Conservation (phyloP, 2,113 vertebrate species). For the Glaucidium brasilianum region DNA sequence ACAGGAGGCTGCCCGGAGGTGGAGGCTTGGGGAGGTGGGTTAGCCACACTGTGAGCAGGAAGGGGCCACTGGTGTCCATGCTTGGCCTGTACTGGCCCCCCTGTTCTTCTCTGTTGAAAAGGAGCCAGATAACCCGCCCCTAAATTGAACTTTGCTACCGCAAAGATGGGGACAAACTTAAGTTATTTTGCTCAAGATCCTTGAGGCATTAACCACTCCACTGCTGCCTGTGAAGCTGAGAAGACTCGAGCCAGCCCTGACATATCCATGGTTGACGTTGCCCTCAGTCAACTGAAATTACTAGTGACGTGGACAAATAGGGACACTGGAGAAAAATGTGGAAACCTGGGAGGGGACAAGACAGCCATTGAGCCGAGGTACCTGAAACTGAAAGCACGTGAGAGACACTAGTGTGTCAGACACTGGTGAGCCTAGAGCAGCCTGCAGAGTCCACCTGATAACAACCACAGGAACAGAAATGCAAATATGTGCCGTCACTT, state of each 20-base stretch:
- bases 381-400: background rate
- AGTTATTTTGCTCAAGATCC: background rate
- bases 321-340: background rate
- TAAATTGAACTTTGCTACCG: background rate
- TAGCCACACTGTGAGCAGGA: background rate
- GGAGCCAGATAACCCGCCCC: background rate
- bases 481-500: background rate
- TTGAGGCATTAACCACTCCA: background rate
- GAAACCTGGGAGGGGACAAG: background rate
- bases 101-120: background rate
- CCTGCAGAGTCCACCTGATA: background rate
- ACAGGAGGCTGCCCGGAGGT: background rate
- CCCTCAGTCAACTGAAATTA: background rate
- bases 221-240: background rate
- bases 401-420: background rate
- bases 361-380: background rate
- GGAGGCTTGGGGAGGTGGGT: background rate
- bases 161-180: background rate
- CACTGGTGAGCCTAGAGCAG: background rate
- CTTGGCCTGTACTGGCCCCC: background rate
- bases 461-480: background rate
- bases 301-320: fast-evolving
- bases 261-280: background rate
- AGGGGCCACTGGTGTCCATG: fast-evolving
- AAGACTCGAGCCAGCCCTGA: background rate